These are phyloP conservation scores for Pseudorhombus dupliciocellatus DNA, from an alignment of 2,113 vertebrate species.

Conservation along the genomic window DNA sequence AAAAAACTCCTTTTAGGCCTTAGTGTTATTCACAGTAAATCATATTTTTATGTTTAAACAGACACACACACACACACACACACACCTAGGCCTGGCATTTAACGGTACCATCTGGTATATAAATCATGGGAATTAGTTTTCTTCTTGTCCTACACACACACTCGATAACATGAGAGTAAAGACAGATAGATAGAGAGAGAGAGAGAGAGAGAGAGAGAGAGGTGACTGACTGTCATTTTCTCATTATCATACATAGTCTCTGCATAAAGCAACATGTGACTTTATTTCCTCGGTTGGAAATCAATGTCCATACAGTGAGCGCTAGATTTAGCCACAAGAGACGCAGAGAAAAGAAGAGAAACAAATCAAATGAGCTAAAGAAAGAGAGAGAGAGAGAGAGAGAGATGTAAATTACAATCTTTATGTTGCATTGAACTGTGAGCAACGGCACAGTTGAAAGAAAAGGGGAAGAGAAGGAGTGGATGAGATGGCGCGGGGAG, in stretches of 20 bases:
- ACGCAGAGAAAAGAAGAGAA: slow-evolving; percentile 57
- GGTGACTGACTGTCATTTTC: slow-evolving; percentile 70
- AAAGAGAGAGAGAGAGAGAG: slow-evolving; percentile 54
- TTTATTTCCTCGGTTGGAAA: slow-evolving; percentile 70
- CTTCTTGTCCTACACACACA: slow-evolving; percentile 63
- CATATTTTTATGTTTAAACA: slow-evolving; percentile 62
- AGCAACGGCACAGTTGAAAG: slow-evolving; percentile 81
- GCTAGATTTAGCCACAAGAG: slow-evolving; percentile 89
- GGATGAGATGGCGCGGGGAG: slow-evolving; percentile 50
- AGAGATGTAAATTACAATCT: slow-evolving; percentile 88
- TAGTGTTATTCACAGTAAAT: slow-evolving; percentile 68
- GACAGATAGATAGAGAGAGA: slow-evolving; percentile 33
- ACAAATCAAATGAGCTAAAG: slow-evolving; percentile 58
- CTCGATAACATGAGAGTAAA: slow-evolving; percentile 35
- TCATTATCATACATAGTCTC: slow-evolving; percentile 77
- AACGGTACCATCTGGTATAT: slow-evolving; percentile 81
- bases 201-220: slow-evolving; percentile 50
- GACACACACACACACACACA: slow-evolving; percentile 26
- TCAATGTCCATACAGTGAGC: slow-evolving; percentile 90
- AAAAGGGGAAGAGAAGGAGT: slow-evolving; percentile 72
- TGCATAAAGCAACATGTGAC: slow-evolving; percentile 76
- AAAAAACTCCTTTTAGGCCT: slow-evolving; percentile 52
- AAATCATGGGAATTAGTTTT: slow-evolving; percentile 77
- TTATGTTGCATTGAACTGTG: slow-evolving; percentile 91
- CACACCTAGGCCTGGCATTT: slow-evolving; percentile 67